Percentiles rank a stretch among this genome's conserved stretches.
phyloP scores from a whole-genome alignment of 2,113 vertebrate species.

The Sakesphorus luctuosus region DNA sequence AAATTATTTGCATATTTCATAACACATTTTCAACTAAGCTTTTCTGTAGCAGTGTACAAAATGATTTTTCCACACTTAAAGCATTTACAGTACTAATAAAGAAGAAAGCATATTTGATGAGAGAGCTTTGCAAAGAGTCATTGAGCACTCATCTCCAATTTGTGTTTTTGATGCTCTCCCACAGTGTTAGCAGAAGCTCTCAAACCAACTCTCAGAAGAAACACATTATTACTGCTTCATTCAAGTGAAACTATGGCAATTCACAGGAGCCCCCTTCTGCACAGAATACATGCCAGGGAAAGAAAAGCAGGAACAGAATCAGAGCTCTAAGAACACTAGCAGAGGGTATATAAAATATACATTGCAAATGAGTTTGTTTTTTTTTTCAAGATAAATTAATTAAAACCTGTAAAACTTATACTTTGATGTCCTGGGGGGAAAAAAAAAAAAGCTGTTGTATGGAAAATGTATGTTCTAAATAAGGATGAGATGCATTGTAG shows the following conservation, averaged over 20 bases:
- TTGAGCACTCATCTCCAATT: neutral
- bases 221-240: neutral
- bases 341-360: neutral
- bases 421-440: neutral
- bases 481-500: neutral
- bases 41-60: neutral
- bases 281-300: neutral
- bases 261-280: neutral
- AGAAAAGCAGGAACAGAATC: neutral
- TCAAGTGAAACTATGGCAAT: neutral
- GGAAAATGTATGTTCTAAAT: neutral
- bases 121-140: neutral
- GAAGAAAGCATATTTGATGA: slow-evolving; percentile 1
- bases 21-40: neutral
- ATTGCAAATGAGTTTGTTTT: neutral
- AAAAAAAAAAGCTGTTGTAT: neutral
- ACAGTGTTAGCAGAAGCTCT: neutral
- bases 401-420: neutral
- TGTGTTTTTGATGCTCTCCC: neutral
- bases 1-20: neutral
- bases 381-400: neutral
- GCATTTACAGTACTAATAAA: neutral
- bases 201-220: neutral
- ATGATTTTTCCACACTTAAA: neutral
- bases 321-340: neutral